These are phyloP conservation scores for Virgularia gustaviana DNA, from an alignment of 92 coral and sea anemone genomes.

Conservation along the genomic window DNA sequence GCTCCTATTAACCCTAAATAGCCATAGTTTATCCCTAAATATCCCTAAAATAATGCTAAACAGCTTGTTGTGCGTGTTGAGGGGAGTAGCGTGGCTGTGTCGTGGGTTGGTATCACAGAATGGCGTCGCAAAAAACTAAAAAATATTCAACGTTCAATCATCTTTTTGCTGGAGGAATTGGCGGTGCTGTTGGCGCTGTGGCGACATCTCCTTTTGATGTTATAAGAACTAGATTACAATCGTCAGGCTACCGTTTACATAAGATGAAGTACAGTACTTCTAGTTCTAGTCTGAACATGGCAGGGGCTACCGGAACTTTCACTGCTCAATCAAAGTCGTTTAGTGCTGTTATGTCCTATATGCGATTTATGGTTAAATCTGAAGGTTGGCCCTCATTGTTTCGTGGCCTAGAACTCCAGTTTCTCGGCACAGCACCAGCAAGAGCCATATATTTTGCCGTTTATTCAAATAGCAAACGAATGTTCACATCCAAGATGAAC, in stretches of 20 bases:
- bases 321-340: constrained; percentile 12
- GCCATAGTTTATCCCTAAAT: no score
- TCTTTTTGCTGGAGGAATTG: constrained; percentile 47
- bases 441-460: constrained; percentile 52
- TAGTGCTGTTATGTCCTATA: constrained; percentile 40
- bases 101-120: no score
- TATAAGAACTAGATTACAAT: constrained; percentile 50
- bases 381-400: constrained; percentile 46
- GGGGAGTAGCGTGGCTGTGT: no score
- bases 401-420: constrained; percentile 46
- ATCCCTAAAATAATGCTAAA: no score
- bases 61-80: no score
- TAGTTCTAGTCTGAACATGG: constrained; percentile 43
- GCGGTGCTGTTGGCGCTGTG: constrained; percentile 43
- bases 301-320: constrained; percentile 23
- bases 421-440: constrained; percentile 44
- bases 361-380: constrained; percentile 39
- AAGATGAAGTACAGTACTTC: constrained; percentile 30
- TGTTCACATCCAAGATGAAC: neutral
- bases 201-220: constrained; percentile 49
- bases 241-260: constrained; percentile 48
- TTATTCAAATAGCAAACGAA: constrained; percentile 29
- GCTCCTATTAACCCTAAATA: no score
- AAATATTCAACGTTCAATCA: constrained; percentile 27
- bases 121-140: neutral